phyloP scores from a whole-genome alignment of 2,888 invertebrate species.

The Syrista parreyssii region DNA sequence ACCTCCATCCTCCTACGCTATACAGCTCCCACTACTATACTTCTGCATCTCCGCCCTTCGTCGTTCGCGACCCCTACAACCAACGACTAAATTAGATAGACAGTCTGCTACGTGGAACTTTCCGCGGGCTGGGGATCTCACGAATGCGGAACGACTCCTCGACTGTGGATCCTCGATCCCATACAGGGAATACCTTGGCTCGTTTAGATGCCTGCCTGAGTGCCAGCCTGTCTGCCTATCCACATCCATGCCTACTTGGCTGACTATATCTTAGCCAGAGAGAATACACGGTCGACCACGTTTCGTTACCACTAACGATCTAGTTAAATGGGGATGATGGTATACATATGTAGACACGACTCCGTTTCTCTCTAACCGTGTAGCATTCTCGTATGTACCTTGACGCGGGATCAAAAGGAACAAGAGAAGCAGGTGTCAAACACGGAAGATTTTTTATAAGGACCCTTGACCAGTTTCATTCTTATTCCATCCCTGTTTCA shows the following conservation, averaged over 20 bases:
- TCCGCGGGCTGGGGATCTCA: not conserved
- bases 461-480: not conserved
- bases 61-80: not conserved
- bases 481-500: not conserved
- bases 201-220: not conserved
- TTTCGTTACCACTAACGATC: constrained; percentile 2
- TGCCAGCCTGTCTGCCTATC: not conserved
- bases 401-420: not conserved
- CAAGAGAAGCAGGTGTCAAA: not conserved
- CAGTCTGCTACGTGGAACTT: not conserved
- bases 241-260: not conserved
- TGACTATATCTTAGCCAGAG: not conserved
- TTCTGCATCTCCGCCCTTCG: not conserved
- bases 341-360: not conserved
- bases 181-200: not conserved
- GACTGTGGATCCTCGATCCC: not conserved
- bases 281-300: not conserved
- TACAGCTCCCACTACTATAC: not conserved
- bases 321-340: not conserved
- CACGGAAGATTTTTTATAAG: not conserved
- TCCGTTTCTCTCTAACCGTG: not conserved
- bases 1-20: not conserved
- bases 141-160: not conserved
- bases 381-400: not conserved
- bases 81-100: not conserved